Base-by-base conservation (phyloP, 2,797 vertebrate species). In the Schizopygopsis pylzovi region DNA sequence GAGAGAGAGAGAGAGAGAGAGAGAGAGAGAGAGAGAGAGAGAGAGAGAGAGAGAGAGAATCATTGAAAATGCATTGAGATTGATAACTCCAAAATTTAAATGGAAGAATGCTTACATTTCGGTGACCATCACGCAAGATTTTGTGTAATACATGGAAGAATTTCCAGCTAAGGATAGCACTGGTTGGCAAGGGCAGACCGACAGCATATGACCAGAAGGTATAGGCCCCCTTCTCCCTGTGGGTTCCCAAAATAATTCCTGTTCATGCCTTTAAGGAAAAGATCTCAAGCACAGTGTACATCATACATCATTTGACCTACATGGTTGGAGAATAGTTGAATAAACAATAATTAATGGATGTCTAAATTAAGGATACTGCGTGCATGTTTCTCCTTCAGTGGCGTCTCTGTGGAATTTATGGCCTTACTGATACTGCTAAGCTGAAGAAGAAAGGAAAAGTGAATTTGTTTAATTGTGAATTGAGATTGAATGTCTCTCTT, bases 191-290 rank as follows among this genome's bases (percentile, higher is more conserved):
- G 0, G 98, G 97, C 82, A 99, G 95, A 25, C 98, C 98, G 1
- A 98, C 95, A 77, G 98, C 96, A 0, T 99, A 99, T 33, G 98
- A 98, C 98, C 98, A 99, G 93, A 99, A 99, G 71, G 98, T 99
- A 90, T 95, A 97, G 0, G 98, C 98, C 1, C 98, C 98, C 92
- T 99, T 99, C 94, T 99, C 98, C 0, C 97, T 96, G 93, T 99
- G 97, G 0, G 98, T 99, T 18, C 98, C 98, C 91, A 99, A 87
- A 86, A 99, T 98, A 94, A 99, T 99, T 89, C 98, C 98, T 99
- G 87, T 45, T 84, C 18, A 49, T 9, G 8, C 16, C 0, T 22
- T 43, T 85, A 61, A 85, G 67, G 84, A 73, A 80, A 85, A 85
- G 0, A 71, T 6, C 93, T 97, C 92, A 97, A 97, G 95, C 95